phyloP scores from a whole-genome alignment of 2,797 vertebrate genomes.

The Lophotriccus pileatus region DNA sequence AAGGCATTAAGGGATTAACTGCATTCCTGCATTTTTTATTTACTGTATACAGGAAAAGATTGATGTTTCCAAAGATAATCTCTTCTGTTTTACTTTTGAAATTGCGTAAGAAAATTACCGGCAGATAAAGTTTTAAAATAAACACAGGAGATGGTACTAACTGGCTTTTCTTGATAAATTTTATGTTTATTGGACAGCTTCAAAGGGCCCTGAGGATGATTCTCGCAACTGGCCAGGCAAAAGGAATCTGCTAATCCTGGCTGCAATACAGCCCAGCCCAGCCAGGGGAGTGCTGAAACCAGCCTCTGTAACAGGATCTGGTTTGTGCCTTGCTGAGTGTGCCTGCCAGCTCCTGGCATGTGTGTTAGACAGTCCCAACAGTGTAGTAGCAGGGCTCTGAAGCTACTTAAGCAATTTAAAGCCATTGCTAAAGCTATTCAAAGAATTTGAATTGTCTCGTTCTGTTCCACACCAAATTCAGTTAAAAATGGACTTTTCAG shows the following conservation, averaged over 20 bases:
- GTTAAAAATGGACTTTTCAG: neutral
- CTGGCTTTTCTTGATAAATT: neutral
- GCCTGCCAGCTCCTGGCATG: neutral
- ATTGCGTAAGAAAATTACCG: neutral
- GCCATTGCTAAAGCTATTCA: neutral
- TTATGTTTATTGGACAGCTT: neutral
- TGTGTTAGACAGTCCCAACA: rapidly evolving
- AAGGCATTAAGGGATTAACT: neutral
- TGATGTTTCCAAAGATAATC: neutral
- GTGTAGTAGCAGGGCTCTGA: neutral
- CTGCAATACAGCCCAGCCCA: neutral
- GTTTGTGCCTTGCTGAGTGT: neutral
- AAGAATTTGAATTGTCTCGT: neutral
- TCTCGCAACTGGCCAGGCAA: neutral
- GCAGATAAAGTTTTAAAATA: neutral
- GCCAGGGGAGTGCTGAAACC: neutral
- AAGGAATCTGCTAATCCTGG: neutral
- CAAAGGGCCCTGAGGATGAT: neutral
- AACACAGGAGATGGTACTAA: neutral
- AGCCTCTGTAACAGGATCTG: neutral
- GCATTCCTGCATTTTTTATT: neutral
- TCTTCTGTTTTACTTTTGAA: neutral
- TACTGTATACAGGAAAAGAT: neutral
- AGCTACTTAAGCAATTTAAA: neutral
- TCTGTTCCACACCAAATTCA: neutral